These are phyloP conservation scores for Octodon degus DNA, from an alignment of 2,113 vertebrate genomes.

Conservation along the genomic window DNA sequence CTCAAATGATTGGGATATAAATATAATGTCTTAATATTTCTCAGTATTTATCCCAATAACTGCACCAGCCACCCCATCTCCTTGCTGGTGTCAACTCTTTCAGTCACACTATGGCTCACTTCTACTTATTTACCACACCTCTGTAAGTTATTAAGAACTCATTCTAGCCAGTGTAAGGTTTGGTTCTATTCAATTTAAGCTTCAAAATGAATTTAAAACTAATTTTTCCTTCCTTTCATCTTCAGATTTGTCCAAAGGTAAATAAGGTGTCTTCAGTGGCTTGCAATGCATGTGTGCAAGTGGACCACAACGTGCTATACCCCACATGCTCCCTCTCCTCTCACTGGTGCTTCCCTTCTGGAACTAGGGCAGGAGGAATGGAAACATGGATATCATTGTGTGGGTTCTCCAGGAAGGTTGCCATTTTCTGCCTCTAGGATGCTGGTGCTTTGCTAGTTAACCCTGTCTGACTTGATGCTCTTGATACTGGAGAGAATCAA, in stretches of 20 bases:
- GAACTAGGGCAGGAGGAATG: neutral
- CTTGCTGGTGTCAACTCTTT: conserved; percentile 18
- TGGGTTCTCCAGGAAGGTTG: neutral
- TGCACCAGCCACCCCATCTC: neutral
- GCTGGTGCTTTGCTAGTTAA: neutral
- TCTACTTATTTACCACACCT: neutral
- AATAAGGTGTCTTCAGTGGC: neutral
- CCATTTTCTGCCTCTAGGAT: neutral
- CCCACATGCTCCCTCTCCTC: neutral
- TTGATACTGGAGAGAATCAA: neutral
- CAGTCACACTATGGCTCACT: neutral
- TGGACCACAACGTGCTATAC: neutral
- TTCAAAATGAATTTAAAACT: neutral
- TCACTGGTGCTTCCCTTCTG: neutral
- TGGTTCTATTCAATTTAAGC: neutral
- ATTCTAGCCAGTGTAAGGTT: conserved; percentile 17
- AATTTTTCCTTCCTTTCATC: neutral
- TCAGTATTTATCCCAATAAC: neutral
- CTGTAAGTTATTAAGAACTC: conserved; percentile 27
- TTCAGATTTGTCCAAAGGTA: neutral
- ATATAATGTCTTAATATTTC: conserved; percentile 3
- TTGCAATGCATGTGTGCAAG: neutral
- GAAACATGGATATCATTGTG: neutral
- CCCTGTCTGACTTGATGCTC: neutral
- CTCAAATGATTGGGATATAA: neutral